phyloP scores from a whole-genome alignment of 2,888 invertebrate genomes.

The Melinaea menophilus region DNA sequence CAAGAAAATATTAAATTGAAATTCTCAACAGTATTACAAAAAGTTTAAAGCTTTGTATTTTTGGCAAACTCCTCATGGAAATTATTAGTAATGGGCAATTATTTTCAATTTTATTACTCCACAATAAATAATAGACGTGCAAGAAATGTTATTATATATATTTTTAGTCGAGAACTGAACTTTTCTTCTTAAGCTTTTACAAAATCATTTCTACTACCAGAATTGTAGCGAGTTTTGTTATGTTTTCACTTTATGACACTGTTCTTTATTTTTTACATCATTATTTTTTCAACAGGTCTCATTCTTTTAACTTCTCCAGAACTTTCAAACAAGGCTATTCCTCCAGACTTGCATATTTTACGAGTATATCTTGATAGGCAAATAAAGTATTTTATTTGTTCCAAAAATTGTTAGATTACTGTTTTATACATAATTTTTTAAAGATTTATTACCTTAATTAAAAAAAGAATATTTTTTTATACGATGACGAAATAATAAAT shows the following conservation, averaged over 20 bases:
- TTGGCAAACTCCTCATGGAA: not conserved
- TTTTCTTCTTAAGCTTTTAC: too few relatives aligned
- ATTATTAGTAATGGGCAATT: not conserved
- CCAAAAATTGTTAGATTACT: too few relatives aligned
- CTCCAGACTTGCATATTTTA: slow-evolving; percentile 88
- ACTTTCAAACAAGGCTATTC: slow-evolving; percentile 95
- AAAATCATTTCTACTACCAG: not conserved
- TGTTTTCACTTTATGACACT: not conserved
- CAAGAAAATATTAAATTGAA: slow-evolving; percentile 11
- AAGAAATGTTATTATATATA: too few relatives aligned
- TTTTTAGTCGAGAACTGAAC: too few relatives aligned
- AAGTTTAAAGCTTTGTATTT: not conserved
- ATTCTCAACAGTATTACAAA: not conserved
- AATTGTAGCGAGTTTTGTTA: too few relatives aligned
- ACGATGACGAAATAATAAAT: too few relatives aligned
- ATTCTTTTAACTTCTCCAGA: slow-evolving; percentile 96
- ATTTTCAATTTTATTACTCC: not conserved
- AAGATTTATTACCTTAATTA: too few relatives aligned
- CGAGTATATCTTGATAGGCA: too few relatives aligned
- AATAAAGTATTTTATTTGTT: too few relatives aligned
- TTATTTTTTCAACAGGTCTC: slow-evolving; percentile 83
- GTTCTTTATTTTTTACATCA: slow-evolving; percentile 1
- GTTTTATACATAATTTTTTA: too few relatives aligned
- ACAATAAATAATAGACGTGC: too few relatives aligned
- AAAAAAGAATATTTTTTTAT: too few relatives aligned